Base-by-base conservation (phyloP, 2,888 invertebrate species). In the Globia sparganii region DNA sequence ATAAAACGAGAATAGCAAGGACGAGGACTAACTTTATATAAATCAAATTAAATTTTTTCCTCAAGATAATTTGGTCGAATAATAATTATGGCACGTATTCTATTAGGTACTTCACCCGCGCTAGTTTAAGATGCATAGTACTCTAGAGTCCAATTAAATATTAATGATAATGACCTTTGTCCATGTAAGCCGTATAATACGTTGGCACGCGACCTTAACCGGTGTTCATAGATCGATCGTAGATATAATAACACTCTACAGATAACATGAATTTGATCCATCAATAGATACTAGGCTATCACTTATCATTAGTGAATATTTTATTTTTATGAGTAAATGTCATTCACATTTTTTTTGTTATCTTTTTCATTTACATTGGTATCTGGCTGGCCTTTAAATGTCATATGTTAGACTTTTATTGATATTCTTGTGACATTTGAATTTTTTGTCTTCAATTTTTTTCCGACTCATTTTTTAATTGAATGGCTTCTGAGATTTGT, bases 111-210 rank as follows among this genome's bases (percentile, higher is more conserved):
- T 37, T 58, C 37, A 71, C 46, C 15, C 28, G 31, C 25, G 37
- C 67, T 37, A 28, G 21, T 58, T 53, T 28, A 18, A n/a, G 9
- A 13, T 40, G n/a, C 40, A 21, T 53, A 64, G 13, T 68, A 56
- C 71, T 49, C 31, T 40, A 43, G 49, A 34, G 62, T 46, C 28
- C 65, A 80, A 80, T 80, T 77, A 64, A 80, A 86, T 28, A 71
- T 59, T 40, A 88, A 86, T 84, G 68, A 86, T 62, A 81, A 72
- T 75, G 84, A 81, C 86, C 88, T 88, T 64, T 40, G 77, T n/a
- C 66, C 61, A 67, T 73, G 78, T 70, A 65, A 31, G 81, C 67
- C 25, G 13, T 40, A 59, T 31, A 13, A 59, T 31, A 13, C n/a
- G 5, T 31, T 78, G n/a, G 53, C 62, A 69, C 66, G 70, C 67